Evolutionary conservation across 2,797 vertebrate species (phyloP), one percentile per base, ranked within the genome.

Genomic region (Brotula barbata): DNA sequence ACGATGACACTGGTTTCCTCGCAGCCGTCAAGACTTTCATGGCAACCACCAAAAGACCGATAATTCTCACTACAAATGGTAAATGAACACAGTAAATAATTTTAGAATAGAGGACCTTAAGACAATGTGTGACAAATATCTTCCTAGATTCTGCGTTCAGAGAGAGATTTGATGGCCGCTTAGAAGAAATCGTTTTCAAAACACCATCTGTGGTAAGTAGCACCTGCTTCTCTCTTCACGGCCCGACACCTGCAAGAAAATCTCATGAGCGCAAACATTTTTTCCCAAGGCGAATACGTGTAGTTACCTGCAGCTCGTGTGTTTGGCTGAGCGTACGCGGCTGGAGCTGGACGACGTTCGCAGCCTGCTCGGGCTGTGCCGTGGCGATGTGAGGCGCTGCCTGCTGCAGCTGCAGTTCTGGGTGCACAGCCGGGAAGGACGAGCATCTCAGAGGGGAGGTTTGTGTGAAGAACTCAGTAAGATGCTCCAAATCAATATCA

Each of bases 31-130:
- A 94, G 87, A 92, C 94, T 2, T 95, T 98, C 71, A 97, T 96
- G 95, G 78, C 85, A 15, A 94, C 93, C 61, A 93, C 94, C 21
- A 98, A 97, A 85, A 93, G 97, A 64, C 97, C 96, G 12, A 90
- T 98, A 3, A 73, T 99, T 72, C 90, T 98, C 58, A 98, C 95
- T 49, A 94, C 94, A 15, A 95, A 83, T 33, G 96, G 96, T 98
- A 86, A 87, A 91, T 48, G 9, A 31, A 31, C 36, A 39, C 6
- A 19, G 11, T 7, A 17, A 50, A 19, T 43, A 36, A 3, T 23
- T 54, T 45, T 15, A 40, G 15, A 45, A 15, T 40, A 13, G 15
- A 56, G 40, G 1, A 2, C 19, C 15, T 20, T 64, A 41, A 43
- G 44, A 15, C 0, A 57, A 39, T 36, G 6, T 33, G 31, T 7